Evolutionary conservation across 2,888 invertebrate species (phyloP).

Genomic region (Smittia sp.): DNA sequence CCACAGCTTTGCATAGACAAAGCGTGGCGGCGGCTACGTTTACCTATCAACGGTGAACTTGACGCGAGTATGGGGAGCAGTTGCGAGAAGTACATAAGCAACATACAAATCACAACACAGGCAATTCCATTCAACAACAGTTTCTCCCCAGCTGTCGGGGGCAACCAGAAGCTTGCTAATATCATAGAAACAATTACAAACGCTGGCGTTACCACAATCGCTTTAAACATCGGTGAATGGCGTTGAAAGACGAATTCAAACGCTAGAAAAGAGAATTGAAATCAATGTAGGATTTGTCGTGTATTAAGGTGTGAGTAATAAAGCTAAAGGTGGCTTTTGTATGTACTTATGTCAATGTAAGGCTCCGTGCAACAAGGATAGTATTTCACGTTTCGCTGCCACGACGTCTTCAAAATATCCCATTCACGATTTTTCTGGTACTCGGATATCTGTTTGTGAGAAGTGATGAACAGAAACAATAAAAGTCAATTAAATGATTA

Average conservation of each 20-base stretch:
- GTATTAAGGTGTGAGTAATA: no score
- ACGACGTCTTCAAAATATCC: slow-evolving; percentile 53
- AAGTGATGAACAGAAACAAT: neutral
- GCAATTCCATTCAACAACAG: slow-evolving; percentile 61
- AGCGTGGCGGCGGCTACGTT: slow-evolving; percentile 31
- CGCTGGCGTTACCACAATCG: slow-evolving; percentile 63
- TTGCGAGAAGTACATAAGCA: slow-evolving; percentile 63
- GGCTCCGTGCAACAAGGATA: slow-evolving; percentile 60
- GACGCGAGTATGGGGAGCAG: slow-evolving; percentile 55
- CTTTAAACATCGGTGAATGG: slow-evolving; percentile 60
- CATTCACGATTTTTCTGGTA: slow-evolving; percentile 49
- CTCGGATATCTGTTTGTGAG: neutral
- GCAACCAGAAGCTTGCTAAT: slow-evolving; percentile 63
- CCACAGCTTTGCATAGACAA: neutral
- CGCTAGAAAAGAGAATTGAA: slow-evolving; percentile 58
- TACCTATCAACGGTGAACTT: slow-evolving; percentile 55
- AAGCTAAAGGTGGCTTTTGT: no score
- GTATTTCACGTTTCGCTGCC: slow-evolving; percentile 48
- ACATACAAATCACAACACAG: slow-evolving; percentile 60
- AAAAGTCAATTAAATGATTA: neutral
- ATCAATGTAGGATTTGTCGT: slow-evolving; percentile 47
- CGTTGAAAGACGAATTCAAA: slow-evolving; percentile 57
- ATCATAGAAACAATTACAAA: slow-evolving; percentile 61
- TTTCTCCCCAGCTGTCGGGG: slow-evolving; percentile 66
- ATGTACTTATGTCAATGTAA: slow-evolving; percentile 54